phyloP scores from a whole-genome alignment of 1,140 invertebrate species.

The Drosophila dunni region DNA sequence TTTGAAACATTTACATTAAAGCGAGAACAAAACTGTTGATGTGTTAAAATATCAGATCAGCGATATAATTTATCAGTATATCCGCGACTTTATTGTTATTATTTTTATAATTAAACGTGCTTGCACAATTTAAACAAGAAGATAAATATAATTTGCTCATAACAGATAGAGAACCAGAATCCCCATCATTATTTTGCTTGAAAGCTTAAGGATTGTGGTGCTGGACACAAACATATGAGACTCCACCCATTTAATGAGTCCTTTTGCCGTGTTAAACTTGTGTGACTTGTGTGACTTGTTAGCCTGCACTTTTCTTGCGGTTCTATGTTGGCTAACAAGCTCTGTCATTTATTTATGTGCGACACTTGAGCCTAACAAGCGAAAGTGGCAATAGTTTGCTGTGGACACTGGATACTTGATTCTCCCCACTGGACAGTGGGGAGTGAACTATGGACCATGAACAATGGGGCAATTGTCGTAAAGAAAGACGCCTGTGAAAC shows the following conservation, averaged over 20 bases:
- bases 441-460: constrained; percentile 1
- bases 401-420: constrained; percentile 18
- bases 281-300: constrained; percentile 66
- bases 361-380: constrained; percentile 71
- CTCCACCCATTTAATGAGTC: constrained; percentile 45
- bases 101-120: constrained; percentile 20
- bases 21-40: not conserved
- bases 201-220: constrained; percentile 21
- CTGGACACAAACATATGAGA: constrained; percentile 10
- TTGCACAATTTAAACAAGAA: constrained; percentile 36
- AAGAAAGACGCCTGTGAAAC: constrained; percentile 44
- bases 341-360: constrained; percentile 61
- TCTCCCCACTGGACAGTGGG: not conserved
- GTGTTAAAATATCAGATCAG: too few species aligned
- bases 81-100: not conserved
- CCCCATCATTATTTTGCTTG: constrained; percentile 19
- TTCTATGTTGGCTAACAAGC: constrained; percentile 58
- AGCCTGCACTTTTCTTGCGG: constrained; percentile 42
- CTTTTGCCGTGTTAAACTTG: constrained; percentile 46
- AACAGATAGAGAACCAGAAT: not conserved
- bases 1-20: constrained; percentile 54
- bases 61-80: not conserved
- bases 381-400: constrained; percentile 60
- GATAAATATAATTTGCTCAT: constrained; percentile 13
- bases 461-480: constrained; percentile 33